A percentile compares a stretch with the other conserved stretches of the same genome.
Evolutionary conservation across 2,113 vertebrate species (phyloP).

Genomic region (Trogon melanurus): DNA sequence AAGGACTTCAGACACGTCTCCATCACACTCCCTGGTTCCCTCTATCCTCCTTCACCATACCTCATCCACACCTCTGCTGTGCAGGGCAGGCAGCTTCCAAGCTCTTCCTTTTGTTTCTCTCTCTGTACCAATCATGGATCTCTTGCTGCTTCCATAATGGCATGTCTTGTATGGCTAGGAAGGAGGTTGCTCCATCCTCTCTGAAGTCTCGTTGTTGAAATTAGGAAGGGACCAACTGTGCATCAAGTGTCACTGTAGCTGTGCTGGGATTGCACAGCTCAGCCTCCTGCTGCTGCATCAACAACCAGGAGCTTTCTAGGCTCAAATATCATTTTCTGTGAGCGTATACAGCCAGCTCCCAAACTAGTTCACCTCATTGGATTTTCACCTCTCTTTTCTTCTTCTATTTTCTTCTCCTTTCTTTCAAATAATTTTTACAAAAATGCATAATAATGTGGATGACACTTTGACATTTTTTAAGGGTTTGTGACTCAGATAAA

Average conservation of each 20-base stretch:
- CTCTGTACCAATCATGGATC: accelerated
- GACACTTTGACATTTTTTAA: not conserved
- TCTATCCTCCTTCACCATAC: not conserved
- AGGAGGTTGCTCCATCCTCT: not conserved
- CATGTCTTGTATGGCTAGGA: not conserved
- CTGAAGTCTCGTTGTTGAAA: not conserved
- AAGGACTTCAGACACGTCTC: not conserved
- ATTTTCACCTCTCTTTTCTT: not conserved
- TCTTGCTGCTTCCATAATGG: not conserved
- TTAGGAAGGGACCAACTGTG: not conserved
- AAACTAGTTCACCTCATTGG: not conserved
- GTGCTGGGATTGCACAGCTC: not conserved
- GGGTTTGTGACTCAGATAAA: not conserved
- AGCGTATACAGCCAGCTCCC: not conserved
- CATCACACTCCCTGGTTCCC: not conserved
- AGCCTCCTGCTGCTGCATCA: not conserved
- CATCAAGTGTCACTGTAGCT: not conserved
- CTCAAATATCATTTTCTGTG: not conserved
- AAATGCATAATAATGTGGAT: not conserved
- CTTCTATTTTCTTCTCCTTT: not conserved
- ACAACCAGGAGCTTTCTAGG: not conserved
- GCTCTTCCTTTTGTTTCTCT: not conserved
- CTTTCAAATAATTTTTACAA: not conserved
- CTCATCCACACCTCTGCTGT: not conserved
- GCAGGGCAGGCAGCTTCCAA: not conserved